phyloP scores from a whole-genome alignment of 1,140 invertebrate species.

The Drosophila nikananu region DNA sequence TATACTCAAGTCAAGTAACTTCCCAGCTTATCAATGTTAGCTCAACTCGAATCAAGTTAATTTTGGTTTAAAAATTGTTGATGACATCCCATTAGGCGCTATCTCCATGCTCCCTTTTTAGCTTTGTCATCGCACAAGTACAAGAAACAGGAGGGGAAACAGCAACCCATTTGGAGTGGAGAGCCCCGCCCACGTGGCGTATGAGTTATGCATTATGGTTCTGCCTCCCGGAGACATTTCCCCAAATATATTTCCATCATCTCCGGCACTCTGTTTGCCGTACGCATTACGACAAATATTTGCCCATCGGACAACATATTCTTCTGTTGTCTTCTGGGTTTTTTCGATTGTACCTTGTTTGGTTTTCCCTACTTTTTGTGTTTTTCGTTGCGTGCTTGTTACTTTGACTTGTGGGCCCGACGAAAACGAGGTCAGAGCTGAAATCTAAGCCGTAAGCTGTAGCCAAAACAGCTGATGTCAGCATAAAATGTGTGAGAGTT shows the following conservation, averaged over 20 bases:
- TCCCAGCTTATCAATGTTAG: slow-evolving; percentile 10
- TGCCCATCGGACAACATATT: slow-evolving; percentile 63
- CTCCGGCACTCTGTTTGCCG: slow-evolving; percentile 43
- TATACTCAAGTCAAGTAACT: neutral
- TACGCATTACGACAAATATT: slow-evolving; percentile 63
- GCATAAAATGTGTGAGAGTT: slow-evolving; percentile 53
- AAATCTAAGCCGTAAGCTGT: slow-evolving; percentile 61
- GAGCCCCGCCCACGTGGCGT: slow-evolving; percentile 37
- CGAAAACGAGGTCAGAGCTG: slow-evolving; percentile 53
- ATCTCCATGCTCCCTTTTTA: slow-evolving; percentile 30
- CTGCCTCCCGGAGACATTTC: slow-evolving; percentile 28
- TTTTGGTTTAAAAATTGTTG: slow-evolving; percentile 37
- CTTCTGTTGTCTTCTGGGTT: slow-evolving; percentile 34
- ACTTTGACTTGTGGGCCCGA: slow-evolving; percentile 46
- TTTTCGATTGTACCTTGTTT: slow-evolving; percentile 23
- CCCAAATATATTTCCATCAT: slow-evolving; percentile 52
- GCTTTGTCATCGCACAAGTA: slow-evolving; percentile 32
- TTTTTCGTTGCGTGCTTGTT: slow-evolving; percentile 33
- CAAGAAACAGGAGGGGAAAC: slow-evolving; percentile 9
- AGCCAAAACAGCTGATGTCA: slow-evolving; percentile 60
- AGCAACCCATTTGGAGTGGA: slow-evolving; percentile 11
- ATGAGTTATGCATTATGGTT: slow-evolving; percentile 53
- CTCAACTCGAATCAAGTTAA: slow-evolving; percentile 20
- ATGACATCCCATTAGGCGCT: slow-evolving; percentile 36
- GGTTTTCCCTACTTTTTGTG: slow-evolving; percentile 20